Percentiles rank a stretch among this genome's conserved stretches.
Conservation (phyloP, 2,113 vertebrate species). For the Capreolus pygargus region DNA sequence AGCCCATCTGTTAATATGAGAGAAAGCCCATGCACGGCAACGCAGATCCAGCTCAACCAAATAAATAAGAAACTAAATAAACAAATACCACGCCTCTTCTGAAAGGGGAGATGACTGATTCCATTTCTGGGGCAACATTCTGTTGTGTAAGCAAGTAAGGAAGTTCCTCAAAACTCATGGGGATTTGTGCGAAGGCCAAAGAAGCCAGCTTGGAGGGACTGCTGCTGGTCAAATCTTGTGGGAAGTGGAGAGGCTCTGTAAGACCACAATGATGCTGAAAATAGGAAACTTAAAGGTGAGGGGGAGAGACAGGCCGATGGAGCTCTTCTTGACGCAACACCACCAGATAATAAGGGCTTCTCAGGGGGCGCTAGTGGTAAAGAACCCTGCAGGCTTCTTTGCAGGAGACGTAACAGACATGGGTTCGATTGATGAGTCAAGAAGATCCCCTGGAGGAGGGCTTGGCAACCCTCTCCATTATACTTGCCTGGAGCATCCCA, state of each 20-base stretch:
- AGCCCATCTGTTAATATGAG: neutral
- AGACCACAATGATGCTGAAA: neutral
- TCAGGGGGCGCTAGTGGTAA: neutral
- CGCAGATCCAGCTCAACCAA: neutral
- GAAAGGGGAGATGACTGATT: neutral
- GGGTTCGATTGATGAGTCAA: neutral
- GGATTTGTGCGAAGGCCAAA: neutral
- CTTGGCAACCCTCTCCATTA: neutral
- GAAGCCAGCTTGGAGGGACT: too few relatives aligned
- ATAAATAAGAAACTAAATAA: neutral
- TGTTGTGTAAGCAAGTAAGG: neutral
- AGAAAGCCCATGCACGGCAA: neutral
- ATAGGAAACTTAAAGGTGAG: neutral
- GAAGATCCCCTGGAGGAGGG: neutral
- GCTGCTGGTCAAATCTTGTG: neutral
- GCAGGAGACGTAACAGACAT: neutral
- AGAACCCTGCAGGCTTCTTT: neutral
- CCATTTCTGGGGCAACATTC: neutral
- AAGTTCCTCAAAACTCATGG: neutral
- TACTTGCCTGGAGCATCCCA: neutral
- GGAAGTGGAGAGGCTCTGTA: neutral
- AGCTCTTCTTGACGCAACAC: neutral
- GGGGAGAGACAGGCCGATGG: rapidly evolving
- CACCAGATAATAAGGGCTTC: neutral
- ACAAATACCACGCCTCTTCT: neutral